A percentile compares a stretch with the other conserved stretches of the same genome.
Conservation (phyloP, 1,140 invertebrate species). For the Ctenoplectra terminalis region DNA sequence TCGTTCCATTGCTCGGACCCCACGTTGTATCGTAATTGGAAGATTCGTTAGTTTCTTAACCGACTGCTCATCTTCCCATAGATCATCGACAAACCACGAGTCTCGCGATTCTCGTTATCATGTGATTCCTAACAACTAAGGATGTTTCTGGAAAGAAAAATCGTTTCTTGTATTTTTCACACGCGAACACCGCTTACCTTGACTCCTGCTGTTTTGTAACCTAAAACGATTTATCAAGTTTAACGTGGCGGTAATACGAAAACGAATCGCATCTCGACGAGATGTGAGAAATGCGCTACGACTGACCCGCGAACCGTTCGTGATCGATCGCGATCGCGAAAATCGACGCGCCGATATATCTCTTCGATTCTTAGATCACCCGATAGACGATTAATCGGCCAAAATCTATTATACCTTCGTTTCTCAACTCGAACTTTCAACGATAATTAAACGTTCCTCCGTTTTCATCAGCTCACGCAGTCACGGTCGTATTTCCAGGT, state of each 20-base stretch:
- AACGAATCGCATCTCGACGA: slow-evolving; percentile 43
- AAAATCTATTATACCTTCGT: no score
- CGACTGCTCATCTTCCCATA: neutral
- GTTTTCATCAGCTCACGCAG: neutral
- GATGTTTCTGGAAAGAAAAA: neutral
- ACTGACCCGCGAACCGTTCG: slow-evolving; percentile 7
- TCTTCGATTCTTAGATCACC: neutral
- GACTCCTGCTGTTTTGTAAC: slow-evolving; percentile 58
- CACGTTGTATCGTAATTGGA: slow-evolving; percentile 42
- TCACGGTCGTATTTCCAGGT: slow-evolving; percentile 44
- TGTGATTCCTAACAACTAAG: neutral
- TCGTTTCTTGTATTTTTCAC: no score
- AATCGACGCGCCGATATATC: slow-evolving; percentile 13
- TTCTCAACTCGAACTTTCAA: neutral
- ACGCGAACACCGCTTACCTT: slow-evolving; percentile 3
- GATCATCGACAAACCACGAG: slow-evolving; percentile 2
- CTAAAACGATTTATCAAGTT: slow-evolving; percentile 54
- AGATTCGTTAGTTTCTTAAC: slow-evolving; percentile 38
- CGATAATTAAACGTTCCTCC: neutral
- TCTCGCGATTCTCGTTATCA: neutral
- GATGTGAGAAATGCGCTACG: slow-evolving; percentile 35
- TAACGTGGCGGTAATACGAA: slow-evolving; percentile 49
- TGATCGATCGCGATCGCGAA: slow-evolving; percentile 56
- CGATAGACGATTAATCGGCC: slow-evolving; percentile 10
- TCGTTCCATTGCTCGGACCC: neutral